Base-by-base conservation (phyloP, 30 jellyfish, hydroid and myxozoan genomes). In the Pseudorhiza aurosa region DNA sequence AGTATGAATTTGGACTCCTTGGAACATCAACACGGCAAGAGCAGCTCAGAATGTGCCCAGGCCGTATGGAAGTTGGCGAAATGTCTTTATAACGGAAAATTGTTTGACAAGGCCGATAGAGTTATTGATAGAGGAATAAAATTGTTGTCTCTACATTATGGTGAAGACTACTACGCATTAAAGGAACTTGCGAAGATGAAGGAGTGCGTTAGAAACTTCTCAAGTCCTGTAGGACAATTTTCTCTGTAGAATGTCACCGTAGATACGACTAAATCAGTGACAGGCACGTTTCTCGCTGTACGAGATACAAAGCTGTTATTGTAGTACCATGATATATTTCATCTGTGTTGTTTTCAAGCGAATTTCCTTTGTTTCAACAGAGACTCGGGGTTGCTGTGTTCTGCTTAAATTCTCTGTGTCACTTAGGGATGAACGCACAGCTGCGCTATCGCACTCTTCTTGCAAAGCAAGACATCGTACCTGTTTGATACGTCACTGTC, bases 81-180 rank as follows among this genome's bases (percentile, higher is more conserved):
- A 44, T 72, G 72, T 51, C 70, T 85, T 1, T 85, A 55, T 79
- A 31, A 74, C 19, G 95, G 95, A 10, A 71, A 72, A 39, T 37
- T 72, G 9, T 62, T 58, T 51, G 72, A 85, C 45, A 85, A 85
- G 53, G 85, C 87, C 2, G 81, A 32, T 26, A 49, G 36, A 37
- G 95, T 85, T 10, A 74, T 72, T 30, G 95, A 85, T 53, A 59
- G 95, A 26, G 88, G 95, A 14, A 85, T 85, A 25, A 62, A 75
- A 26, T 26, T 85, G 22, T 28, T 85, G 58, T 85, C 95, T 15
- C 21, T 58, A 62, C 95, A 85, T 56, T 85, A 71, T 58, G 95
- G 89, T 17, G 81, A 53, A 33, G 83, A 72, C 1, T 85, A 40
- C 62, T 73, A 77, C 8, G 88, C 78, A 1, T 63, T 72, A 24